Conservation (phyloP, 2,888 invertebrate species). For the Pyrrhosoma nymphula region DNA sequence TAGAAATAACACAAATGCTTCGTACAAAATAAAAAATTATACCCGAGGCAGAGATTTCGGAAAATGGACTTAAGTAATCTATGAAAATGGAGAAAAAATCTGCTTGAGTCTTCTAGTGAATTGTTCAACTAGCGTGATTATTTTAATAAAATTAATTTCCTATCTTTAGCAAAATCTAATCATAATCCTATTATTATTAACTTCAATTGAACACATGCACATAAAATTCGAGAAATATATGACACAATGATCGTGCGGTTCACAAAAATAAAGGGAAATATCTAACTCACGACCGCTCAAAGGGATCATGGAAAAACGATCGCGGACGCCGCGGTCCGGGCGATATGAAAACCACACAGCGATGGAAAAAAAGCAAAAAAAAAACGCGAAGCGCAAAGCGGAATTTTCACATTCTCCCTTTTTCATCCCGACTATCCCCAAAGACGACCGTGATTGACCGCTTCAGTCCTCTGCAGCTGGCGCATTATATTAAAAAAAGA, state of each 20-base stretch:
- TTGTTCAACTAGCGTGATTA: no score
- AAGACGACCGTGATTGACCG: constrained; percentile 43
- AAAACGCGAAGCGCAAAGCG: neutral
- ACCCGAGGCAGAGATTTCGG: no score
- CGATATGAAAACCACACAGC: no score
- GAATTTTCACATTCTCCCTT: neutral
- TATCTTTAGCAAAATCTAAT: no score
- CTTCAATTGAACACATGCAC: neutral
- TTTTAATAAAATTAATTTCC: no score
- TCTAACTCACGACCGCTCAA: neutral
- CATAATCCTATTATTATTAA: no score
- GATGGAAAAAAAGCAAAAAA: neutral
- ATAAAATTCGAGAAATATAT: no score
- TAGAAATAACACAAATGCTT: no score
- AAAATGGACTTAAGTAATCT: no score
- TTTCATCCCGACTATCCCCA: neutral
- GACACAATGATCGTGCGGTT: neutral
- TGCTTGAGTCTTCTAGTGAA: no score
- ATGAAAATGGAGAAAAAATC: no score
- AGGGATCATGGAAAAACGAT: neutral
- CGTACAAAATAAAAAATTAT: no score
- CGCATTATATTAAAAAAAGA: constrained; percentile 5
- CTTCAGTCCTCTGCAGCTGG: constrained; percentile 25
- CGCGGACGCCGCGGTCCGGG: neutral
- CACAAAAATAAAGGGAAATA: neutral